Evolutionary conservation across 37 sponge, comb jelly and placozoan species (phyloP).

Genomic region (Amphimedon queenslandica): DNA sequence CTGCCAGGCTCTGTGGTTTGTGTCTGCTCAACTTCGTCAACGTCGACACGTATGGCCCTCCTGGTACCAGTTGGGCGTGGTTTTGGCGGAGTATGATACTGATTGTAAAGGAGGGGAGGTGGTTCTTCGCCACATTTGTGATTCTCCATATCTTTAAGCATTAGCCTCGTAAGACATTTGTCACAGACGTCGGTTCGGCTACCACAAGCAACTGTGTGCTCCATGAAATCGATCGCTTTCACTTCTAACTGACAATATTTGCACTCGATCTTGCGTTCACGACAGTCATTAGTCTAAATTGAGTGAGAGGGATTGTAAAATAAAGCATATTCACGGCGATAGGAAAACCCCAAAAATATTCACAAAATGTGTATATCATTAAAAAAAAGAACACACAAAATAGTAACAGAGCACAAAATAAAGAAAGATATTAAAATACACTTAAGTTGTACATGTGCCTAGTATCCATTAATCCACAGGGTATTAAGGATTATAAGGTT

Average conservation of each 20-base stretch:
- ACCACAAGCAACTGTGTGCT: constrained; percentile 62
- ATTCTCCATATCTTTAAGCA: constrained; percentile 63
- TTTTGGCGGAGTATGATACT: not conserved
- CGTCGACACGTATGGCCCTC: not conserved
- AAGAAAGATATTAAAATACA: not conserved
- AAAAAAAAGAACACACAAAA: too few relatives aligned
- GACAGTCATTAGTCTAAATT: constrained; percentile 54
- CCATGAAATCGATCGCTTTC: constrained; percentile 14
- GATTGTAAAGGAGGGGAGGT: not conserved
- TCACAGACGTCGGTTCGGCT: constrained; percentile 72
- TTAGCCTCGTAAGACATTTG: constrained; percentile 42
- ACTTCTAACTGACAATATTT: constrained; percentile 64
- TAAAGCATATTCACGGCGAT: too few relatives aligned
- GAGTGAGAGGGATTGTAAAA: too few relatives aligned
- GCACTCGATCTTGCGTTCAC: constrained; percentile 30
- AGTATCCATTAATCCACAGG: too few relatives aligned
- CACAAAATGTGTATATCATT: too few relatives aligned
- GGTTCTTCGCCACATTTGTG: constrained; percentile 26
- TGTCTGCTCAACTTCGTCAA: not conserved
- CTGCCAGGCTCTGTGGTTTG: too few relatives aligned
- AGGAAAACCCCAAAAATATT: too few relatives aligned
- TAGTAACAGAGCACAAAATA: not conserved
- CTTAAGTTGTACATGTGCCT: not conserved
- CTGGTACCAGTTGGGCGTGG: not conserved
- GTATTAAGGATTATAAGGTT: too few relatives aligned